These are phyloP conservation scores for Cerceris ruficornis DNA, from an alignment of 2,888 invertebrate species.

Conservation along the genomic window DNA sequence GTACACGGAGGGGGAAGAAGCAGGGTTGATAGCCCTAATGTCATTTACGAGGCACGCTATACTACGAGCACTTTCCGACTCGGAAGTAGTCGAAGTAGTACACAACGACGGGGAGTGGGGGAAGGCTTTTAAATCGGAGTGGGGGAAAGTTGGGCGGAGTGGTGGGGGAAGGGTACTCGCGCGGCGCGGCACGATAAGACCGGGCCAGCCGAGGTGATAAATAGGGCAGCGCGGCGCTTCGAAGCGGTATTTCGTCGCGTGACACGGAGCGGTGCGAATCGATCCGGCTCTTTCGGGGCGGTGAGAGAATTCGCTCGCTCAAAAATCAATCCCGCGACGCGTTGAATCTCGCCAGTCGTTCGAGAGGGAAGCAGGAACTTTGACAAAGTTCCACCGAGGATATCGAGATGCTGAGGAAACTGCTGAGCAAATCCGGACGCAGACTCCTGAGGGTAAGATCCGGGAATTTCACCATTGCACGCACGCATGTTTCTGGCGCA, in stretches of 20 bases:
- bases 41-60: no score
- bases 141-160: neutral
- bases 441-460: constrained; percentile 77
- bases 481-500: constrained; percentile 42
- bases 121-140: neutral
- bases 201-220: constrained; percentile 73
- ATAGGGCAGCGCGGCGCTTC: constrained; percentile 69
- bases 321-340: constrained; percentile 55
- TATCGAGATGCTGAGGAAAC: constrained; percentile 74
- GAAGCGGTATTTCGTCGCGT: constrained; percentile 76
- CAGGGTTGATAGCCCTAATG: no score
- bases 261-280: constrained; percentile 70
- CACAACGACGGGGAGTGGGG: neutral
- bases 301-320: constrained; percentile 34
- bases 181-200: constrained; percentile 44
- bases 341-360: neutral
- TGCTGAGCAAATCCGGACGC: constrained; percentile 77
- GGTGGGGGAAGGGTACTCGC: constrained; percentile 21
- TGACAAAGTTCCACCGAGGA: neutral
- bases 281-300: constrained; percentile 29
- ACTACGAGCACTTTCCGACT: neutral
- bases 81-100: neutral
- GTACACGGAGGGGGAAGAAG: no score
- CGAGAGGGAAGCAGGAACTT: neutral
- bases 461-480: constrained; percentile 29